Evolutionary conservation across 2,888 invertebrate species (phyloP).

Genomic region (Nomada flava): DNA sequence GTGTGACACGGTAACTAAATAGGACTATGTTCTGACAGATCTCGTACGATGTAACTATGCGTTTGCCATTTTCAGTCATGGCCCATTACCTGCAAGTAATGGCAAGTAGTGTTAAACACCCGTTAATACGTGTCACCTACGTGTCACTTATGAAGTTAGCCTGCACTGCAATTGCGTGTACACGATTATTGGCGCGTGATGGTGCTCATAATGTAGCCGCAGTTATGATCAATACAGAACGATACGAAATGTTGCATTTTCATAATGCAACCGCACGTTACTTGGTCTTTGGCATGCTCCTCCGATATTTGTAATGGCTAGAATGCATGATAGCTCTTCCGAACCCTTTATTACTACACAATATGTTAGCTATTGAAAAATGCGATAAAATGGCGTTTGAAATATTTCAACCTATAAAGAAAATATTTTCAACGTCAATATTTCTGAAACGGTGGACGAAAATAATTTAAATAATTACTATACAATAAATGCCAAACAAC

Average conservation of each 20-base stretch:
- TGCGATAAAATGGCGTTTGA: too few species aligned
- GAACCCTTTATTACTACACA: background rate
- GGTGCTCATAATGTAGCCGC: slow-evolving; percentile 21
- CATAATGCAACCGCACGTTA: slow-evolving; percentile 25
- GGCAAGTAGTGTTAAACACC: slow-evolving; percentile 41
- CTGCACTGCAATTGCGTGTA: slow-evolving; percentile 25
- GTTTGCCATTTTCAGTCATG: slow-evolving; percentile 38
- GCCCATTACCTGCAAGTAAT: slow-evolving; percentile 48
- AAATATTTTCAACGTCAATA: too few species aligned
- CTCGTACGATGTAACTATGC: background rate
- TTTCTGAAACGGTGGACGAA: too few species aligned
- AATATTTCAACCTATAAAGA: too few species aligned
- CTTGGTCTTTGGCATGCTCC: background rate
- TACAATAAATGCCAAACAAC: too few species aligned
- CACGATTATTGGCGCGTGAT: slow-evolving; percentile 44
- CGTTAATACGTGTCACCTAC: slow-evolving; percentile 30
- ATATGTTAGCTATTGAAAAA: too few species aligned
- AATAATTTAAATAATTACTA: too few species aligned
- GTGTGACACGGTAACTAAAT: too few species aligned
- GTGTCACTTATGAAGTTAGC: slow-evolving; percentile 46
- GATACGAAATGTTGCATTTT: slow-evolving; percentile 42
- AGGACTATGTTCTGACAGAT: background rate
- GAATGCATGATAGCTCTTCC: background rate
- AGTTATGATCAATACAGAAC: slow-evolving; percentile 20
- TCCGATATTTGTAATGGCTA: background rate